These are phyloP conservation scores for Hesperia comma DNA, from an alignment of 2,888 invertebrate species.

Conservation along the genomic window DNA sequence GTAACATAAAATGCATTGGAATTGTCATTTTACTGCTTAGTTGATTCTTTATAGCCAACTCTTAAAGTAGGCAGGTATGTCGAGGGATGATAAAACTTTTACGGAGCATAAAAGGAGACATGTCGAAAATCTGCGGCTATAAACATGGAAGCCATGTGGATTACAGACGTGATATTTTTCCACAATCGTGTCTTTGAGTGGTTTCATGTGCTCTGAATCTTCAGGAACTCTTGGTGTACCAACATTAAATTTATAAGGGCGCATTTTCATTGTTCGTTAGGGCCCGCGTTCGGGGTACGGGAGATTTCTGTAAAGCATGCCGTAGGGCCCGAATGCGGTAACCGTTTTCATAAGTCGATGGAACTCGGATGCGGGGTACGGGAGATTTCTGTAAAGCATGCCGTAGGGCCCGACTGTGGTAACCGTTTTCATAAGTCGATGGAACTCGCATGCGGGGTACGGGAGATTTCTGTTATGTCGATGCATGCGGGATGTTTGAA, in stretches of 20 bases:
- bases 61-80: slow-evolving; percentile 55
- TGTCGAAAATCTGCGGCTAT: slow-evolving; percentile 68
- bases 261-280: too few species aligned
- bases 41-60: slow-evolving; percentile 42
- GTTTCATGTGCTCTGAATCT: slow-evolving; percentile 21
- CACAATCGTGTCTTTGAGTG: slow-evolving; percentile 20
- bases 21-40: slow-evolving; percentile 1
- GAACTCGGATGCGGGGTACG: too few species aligned
- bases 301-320: too few species aligned
- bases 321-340: too few species aligned
- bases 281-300: too few species aligned
- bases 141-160: slow-evolving; percentile 56
- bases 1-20: background rate
- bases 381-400: too few species aligned
- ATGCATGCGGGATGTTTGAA: too few species aligned
- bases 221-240: background rate
- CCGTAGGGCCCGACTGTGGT: too few species aligned
- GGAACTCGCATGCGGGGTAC: too few species aligned
- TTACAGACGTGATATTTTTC: slow-evolving; percentile 47
- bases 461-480: too few species aligned
- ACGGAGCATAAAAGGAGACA: slow-evolving; percentile 70
- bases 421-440: too few species aligned
- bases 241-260: background rate
- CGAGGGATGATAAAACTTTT: slow-evolving; percentile 67
- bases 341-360: too few species aligned